phyloP scores from a whole-genome alignment of 2,888 invertebrate species.

The Slavum lentiscoides region DNA sequence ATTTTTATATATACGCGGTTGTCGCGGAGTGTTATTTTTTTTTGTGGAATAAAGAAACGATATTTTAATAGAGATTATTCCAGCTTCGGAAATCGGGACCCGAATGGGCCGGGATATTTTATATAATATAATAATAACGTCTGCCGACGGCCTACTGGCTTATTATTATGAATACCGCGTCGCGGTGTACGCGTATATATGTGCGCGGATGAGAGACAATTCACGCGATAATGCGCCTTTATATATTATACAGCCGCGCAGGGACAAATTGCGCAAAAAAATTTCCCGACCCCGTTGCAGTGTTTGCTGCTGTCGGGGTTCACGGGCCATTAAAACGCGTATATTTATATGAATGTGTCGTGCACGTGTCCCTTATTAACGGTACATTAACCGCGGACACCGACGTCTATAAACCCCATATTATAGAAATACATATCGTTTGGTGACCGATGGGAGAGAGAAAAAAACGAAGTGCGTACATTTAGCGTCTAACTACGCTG shows the following conservation, averaged over 20 bases:
- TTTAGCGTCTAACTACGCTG: conserved; percentile 18
- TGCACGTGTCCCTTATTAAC: conserved; percentile 52
- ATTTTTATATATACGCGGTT: too few relatives aligned
- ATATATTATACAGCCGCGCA: neutral
- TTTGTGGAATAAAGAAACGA: neutral
- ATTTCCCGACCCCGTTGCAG: conserved; percentile 16
- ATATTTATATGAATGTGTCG: conserved; percentile 14
- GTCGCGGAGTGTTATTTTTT: neutral
- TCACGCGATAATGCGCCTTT: conserved; percentile 13
- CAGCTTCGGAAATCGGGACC: neutral
- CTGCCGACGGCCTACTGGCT: neutral
- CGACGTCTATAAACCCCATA: too few relatives aligned
- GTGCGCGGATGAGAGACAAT: conserved; percentile 12
- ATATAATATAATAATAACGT: too few relatives aligned
- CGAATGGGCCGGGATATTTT: too few relatives aligned
- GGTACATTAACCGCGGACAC: conserved; percentile 43
- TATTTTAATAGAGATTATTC: conserved; percentile 17
- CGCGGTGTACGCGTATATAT: neutral
- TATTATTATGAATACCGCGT: neutral
- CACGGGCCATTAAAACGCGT: conserved; percentile 37
- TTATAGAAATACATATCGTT: too few relatives aligned
- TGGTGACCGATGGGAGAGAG: neutral
- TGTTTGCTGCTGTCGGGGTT: neutral
- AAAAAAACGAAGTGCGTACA: conserved; percentile 38
- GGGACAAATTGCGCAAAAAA: conserved; percentile 43